Base-by-base conservation (phyloP, 2,888 invertebrate genomes). In the Liodrosophila aerea region DNA sequence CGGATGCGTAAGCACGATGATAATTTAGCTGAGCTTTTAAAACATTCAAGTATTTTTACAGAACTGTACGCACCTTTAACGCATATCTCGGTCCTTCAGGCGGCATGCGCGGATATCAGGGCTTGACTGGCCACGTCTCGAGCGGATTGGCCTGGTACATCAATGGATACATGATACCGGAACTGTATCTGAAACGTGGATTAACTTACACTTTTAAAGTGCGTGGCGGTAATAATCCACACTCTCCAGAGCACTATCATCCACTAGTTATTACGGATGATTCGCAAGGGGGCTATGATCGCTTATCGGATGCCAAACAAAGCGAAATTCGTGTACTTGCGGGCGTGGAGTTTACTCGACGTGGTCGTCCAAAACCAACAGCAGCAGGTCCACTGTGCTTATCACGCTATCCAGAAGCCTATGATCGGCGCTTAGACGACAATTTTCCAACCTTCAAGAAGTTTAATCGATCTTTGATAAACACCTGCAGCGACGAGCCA, bases 101-200 rank as follows among this genome's bases (percentile, higher is more conserved):
- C 2, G 96, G 95, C 0, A 91, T 92, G 86, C 93, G 94, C 54
- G 97, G 96, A 9, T 95, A 95, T 88, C 93, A 94, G 88, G 94
- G 93, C 39, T 91, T 93, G 44, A 94, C 94, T 64, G 93, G 93
- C 1, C 93, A 93, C 88, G 92, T 93, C 22, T 93, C 93, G 31
- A 94, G 93, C 74, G 94, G 93, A 0, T 91, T 95, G 37, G 94
- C 96, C 8, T 98, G 97, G 97, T 98, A 97, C 90, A 95, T 98
- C 64, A 97, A 98, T 90, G 98, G 98, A 0, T 93, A 94, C 85
- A 91, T 98, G 77, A 93, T 94, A 45, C 97, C 97, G 0, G 97
- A 97, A 89, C 91, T 98, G 63, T 97, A 95, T 92, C 91, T 98
- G 76, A 92, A 96, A 61, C 91, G 98, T 50, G 97, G 97, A 0